Percentiles rank a stretch among this genome's conserved stretches.
Conservation (phyloP, 23 tunicate genomes). For the Halocynthia roretzi region DNA sequence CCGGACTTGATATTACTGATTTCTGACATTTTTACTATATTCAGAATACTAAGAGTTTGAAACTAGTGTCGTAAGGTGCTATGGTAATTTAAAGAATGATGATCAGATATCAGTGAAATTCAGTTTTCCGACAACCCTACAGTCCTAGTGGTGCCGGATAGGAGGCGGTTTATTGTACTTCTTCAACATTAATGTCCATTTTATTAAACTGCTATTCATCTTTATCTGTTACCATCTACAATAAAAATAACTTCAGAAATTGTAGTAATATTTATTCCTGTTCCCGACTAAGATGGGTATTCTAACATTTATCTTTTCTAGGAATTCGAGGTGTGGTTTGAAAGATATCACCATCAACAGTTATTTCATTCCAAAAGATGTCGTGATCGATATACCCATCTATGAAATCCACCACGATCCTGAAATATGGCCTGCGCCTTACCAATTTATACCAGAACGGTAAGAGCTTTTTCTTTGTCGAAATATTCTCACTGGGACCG, state of each 20-base stretch:
- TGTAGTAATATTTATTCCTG: too few relatives aligned
- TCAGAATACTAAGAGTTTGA: too few relatives aligned
- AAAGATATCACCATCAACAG: constrained; percentile 51
- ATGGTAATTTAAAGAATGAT: too few relatives aligned
- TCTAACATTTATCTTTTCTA: constrained; percentile 6
- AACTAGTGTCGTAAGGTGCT: too few relatives aligned
- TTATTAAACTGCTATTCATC: too few relatives aligned
- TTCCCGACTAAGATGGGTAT: too few relatives aligned
- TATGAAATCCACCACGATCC: constrained; percentile 53
- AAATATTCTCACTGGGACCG: background rate
- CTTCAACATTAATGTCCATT: background rate
- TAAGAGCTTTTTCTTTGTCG: background rate
- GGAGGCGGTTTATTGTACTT: background rate
- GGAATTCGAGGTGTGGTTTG: constrained; percentile 33
- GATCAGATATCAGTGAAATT: too few relatives aligned
- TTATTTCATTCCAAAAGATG: constrained; percentile 32
- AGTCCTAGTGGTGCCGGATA: background rate
- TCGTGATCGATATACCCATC: constrained; percentile 35
- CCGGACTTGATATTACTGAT: too few relatives aligned
- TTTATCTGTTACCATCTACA: too few relatives aligned
- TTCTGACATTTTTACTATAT: too few relatives aligned
- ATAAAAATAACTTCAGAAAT: too few relatives aligned
- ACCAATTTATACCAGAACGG: constrained; percentile 57
- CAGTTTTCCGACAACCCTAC: too few relatives aligned
- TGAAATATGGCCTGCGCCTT: constrained; percentile 69